These are phyloP conservation scores for Sycophila texana DNA, from an alignment of 2,888 invertebrate species.

Conservation along the genomic window DNA sequence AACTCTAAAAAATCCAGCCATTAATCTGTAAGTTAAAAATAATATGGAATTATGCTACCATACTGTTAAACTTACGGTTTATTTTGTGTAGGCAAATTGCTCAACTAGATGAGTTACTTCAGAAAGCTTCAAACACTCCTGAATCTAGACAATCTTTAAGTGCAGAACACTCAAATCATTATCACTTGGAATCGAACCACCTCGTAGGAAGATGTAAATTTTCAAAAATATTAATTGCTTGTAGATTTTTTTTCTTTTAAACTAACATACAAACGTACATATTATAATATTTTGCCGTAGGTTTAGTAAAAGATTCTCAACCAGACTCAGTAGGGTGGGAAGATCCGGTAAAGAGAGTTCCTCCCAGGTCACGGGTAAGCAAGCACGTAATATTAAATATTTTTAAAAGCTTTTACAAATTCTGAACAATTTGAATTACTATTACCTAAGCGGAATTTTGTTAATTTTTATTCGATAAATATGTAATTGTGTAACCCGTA, in stretches of 20 bases:
- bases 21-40: conserved; percentile 48
- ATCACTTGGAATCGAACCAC: conserved; percentile 62
- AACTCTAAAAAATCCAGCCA: conserved; percentile 61
- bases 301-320: conserved; percentile 76
- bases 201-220: conserved; percentile 59
- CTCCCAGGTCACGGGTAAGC: conserved; percentile 41
- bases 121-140: conserved; percentile 63
- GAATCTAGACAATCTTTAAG: conserved; percentile 68
- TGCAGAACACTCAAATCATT: conserved; percentile 63
- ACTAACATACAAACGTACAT: conserved; percentile 49
- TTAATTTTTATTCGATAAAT: too few species aligned
- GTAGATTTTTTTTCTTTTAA: conserved; percentile 3
- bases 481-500: too few species aligned
- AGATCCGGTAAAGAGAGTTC: conserved; percentile 71
- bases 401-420: background rate
- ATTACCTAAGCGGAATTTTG: too few species aligned
- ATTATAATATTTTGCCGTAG: conserved; percentile 56
- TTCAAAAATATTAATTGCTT: background rate
- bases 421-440: too few species aligned
- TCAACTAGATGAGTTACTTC: conserved; percentile 68
- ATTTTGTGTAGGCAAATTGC: conserved; percentile 65
- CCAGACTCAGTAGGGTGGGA: conserved; percentile 86
- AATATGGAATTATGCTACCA: background rate
- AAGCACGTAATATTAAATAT: background rate
- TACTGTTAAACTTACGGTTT: background rate